Conservation (phyloP, 2,113 vertebrate genomes). For the Lepus americanus region DNA sequence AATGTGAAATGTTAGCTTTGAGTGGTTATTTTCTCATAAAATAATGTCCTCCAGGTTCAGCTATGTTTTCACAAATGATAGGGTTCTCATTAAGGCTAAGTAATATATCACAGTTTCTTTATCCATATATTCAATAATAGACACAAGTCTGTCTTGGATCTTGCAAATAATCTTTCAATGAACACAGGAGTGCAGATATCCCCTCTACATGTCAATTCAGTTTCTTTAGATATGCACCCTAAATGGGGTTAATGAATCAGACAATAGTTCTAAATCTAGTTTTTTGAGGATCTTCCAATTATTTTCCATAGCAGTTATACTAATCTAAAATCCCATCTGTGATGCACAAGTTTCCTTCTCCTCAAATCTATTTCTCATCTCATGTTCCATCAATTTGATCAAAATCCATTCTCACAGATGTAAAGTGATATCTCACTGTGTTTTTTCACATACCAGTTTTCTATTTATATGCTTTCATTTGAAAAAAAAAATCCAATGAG, state of each 20-base stretch:
- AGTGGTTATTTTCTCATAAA: no score
- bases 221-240: no score
- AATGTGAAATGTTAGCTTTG: no score
- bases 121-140: no score
- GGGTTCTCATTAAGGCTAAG: background rate
- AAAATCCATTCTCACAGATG: no score
- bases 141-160: background rate
- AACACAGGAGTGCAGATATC: background rate
- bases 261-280: background rate
- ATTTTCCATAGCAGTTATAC: background rate
- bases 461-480: background rate
- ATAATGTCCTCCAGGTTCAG: background rate
- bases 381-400: no score
- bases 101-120: no score
- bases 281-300: background rate
- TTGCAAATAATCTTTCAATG: background rate
- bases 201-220: background rate
- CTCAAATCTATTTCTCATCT: no score
- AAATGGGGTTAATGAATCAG: no score
- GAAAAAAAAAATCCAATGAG: background rate
- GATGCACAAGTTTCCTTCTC: no score
- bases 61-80: background rate
- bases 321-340: background rate
- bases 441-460: background rate
- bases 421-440: background rate